Base-by-base conservation (phyloP, 2,797 vertebrate genomes). In the Thamnophis elegans region DNA sequence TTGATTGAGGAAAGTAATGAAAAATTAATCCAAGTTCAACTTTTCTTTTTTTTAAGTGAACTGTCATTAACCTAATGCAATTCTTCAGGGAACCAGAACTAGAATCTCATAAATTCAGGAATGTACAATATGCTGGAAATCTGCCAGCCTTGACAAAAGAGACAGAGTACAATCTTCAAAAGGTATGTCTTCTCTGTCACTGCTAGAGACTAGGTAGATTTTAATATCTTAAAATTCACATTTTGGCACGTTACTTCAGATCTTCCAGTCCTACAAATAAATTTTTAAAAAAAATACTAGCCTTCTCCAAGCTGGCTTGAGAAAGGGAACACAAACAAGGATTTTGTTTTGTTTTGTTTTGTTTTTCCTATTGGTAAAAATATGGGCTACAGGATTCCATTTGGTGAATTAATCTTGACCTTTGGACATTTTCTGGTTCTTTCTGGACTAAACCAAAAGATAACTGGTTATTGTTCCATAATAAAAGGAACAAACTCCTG, bases 1-100 rank as follows among this genome's bases (percentile, higher is more conserved):
- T 47, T 87, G 91, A 36, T 91, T 91, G n/a, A 91, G 51, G 60
- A 47, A 68, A 53, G 20, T 56, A 91, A 91, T 32, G 90, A n/a
- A 86, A 59, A 85, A 73, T 87, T 56, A 91, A 88, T 91, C 85
- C 91, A 87, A 28, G 59, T 20, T 68, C 26, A 91, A 51, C 62
- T 13, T 87, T 91, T 91, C 36, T 86, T 91, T 91, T 60, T 91
- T 91, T 42, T 20, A 91, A 60, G 53, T 91, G 22, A 85, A 56
- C 53, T 22, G 32, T 58, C 28, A 91, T 91, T 91, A 91, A 73
- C 42, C 60, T 73, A 51, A 56, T 47, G 42, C 14, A 47, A 73
- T 56, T 91, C 60, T 91, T 88, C 9, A 47, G 91, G 60, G 85
- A n/a, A 13, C 42, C 56, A 87, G 60, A 54, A 56, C 53, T 54